A percentile compares a stretch with the other conserved stretches of the same genome.
Conservation (phyloP, 1,140 invertebrate species). For the Drosophila tsacasi region DNA sequence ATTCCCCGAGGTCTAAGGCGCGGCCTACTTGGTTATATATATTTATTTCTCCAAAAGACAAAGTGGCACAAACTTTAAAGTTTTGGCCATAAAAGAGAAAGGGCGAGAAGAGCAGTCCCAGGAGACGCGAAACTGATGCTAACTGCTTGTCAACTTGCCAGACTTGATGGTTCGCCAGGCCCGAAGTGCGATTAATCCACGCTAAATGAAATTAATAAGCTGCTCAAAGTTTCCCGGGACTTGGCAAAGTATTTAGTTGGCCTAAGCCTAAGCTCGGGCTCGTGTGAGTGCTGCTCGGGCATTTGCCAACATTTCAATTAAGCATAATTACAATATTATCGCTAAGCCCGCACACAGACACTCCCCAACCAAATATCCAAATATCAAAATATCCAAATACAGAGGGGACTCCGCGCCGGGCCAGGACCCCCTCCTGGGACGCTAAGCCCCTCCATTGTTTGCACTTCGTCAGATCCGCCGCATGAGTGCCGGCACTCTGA, state of each 20-base stretch:
- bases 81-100: background rate
- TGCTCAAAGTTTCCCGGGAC: constrained; percentile 62
- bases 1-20: background rate
- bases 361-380: background rate
- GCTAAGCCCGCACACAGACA: constrained; percentile 28
- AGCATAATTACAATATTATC: constrained; percentile 66
- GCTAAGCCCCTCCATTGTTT: constrained; percentile 28
- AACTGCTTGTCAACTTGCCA: constrained; percentile 31
- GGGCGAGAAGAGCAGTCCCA: background rate
- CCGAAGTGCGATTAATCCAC: constrained; percentile 62
- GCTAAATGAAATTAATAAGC: constrained; percentile 74
- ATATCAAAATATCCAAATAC: constrained; percentile 12
- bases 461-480: constrained; percentile 28
- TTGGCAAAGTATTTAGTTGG: constrained; percentile 42
- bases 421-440: background rate
- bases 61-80: constrained; percentile 8
- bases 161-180: constrained; percentile 17
- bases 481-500: constrained; percentile 66
- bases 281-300: constrained; percentile 14
- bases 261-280: background rate
- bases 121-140: background rate
- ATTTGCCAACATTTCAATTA: constrained; percentile 71
- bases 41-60: background rate
- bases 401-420: background rate
- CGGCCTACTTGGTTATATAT: background rate